Evolutionary conservation across 2,113 vertebrate species (phyloP).

Genomic region (Candoia aspera): DNA sequence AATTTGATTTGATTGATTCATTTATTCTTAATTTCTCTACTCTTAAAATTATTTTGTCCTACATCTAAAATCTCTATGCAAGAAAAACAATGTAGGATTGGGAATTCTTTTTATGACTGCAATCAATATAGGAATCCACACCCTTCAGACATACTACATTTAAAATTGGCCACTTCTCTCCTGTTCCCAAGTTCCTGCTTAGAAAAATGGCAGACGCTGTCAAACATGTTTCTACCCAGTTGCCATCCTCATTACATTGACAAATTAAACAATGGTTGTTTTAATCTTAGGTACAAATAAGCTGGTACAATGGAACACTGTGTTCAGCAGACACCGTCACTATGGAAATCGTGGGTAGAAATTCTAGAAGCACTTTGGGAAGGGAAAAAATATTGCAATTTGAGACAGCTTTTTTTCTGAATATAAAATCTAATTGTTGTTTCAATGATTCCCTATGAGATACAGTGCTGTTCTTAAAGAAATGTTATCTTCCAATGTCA

Average conservation of each 20-base stretch:
- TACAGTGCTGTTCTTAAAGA: background rate
- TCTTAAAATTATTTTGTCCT: background rate
- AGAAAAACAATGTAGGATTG: background rate
- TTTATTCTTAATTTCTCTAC: background rate
- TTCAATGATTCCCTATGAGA: background rate
- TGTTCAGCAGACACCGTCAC: constrained; percentile 32
- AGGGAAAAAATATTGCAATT: background rate
- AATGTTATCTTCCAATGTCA: background rate
- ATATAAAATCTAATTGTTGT: background rate
- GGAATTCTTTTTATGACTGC: background rate
- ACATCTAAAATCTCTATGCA: background rate
- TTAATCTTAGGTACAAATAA: constrained; percentile 19
- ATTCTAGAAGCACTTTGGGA: constrained; percentile 19
- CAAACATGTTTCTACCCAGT: constrained; percentile 12
- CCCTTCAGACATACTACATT: background rate
- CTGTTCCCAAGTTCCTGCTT: background rate
- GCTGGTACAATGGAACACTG: constrained; percentile 31
- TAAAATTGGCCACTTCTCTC: background rate
- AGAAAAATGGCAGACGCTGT: constrained; percentile 29
- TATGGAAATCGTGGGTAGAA: constrained; percentile 27
- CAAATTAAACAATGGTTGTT: constrained; percentile 36
- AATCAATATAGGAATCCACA: background rate
- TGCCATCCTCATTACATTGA: constrained; percentile 25
- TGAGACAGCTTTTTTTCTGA: background rate
- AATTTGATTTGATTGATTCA: background rate